phyloP scores from a whole-genome alignment of 1,140 invertebrate genomes.

The Lepidotrigona ventralis region DNA sequence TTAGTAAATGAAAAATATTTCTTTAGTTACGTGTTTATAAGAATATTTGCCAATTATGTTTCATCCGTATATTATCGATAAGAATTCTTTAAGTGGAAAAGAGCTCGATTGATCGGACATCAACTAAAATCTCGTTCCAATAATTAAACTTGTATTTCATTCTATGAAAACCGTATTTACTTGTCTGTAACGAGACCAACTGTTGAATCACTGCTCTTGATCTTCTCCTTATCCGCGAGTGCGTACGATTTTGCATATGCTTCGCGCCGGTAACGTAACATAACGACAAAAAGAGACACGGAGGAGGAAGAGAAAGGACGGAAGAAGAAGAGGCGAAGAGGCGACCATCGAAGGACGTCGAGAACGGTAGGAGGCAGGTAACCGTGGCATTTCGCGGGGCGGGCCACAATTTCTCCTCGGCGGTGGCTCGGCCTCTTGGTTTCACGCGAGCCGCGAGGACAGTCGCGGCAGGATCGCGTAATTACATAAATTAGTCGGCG shows the following conservation, averaged over 20 bases:
- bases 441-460: conserved; percentile 32
- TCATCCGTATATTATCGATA: neutral
- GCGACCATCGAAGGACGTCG: neutral
- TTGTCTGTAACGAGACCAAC: neutral
- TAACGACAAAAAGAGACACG: neutral
- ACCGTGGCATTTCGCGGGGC: conserved; percentile 38
- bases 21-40: no score
- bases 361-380: neutral
- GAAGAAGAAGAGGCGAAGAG: neutral
- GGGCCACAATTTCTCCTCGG: conserved; percentile 4
- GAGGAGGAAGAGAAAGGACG: neutral
- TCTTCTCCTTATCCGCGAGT: no score
- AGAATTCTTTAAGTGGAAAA: neutral
- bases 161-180: neutral
- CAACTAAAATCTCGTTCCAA: neutral
- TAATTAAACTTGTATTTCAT: neutral
- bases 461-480: conserved; percentile 63
- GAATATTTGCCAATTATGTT: neutral
- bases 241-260: no score
- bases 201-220: neutral
- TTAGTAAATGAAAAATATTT: no score
- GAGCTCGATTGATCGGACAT: no score
- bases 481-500: conserved; percentile 72
- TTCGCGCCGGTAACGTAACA: neutral
- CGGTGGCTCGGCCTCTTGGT: neutral